These are phyloP conservation scores for Lepus oiostolus DNA, from an alignment of 2,797 vertebrate species.

Conservation along the genomic window DNA sequence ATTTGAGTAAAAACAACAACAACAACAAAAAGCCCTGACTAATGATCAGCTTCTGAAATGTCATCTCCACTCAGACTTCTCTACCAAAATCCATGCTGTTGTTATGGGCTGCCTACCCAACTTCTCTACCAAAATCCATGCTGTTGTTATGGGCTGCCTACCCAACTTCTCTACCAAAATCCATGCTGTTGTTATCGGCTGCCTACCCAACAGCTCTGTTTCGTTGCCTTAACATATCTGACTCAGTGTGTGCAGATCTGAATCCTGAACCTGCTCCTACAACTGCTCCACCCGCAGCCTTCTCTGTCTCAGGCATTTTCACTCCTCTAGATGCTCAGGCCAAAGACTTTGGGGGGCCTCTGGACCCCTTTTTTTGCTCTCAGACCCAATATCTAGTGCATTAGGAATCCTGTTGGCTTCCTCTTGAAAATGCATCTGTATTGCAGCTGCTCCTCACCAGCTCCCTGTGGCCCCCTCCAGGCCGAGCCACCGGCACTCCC, in stretches of 20 bases:
- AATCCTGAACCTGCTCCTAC: not conserved
- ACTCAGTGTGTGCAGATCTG: not conserved
- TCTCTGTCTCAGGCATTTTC: not conserved
- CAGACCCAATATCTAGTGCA: too few relatives aligned
- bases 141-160: too few relatives aligned
- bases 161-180: too few relatives aligned
- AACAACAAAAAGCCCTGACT: too few relatives aligned
- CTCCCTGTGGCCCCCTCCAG: not conserved
- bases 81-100: not conserved
- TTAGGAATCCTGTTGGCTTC: not conserved
- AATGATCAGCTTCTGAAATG: not conserved
- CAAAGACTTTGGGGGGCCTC: not conserved
- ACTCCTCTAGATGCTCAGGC: not conserved
- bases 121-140: too few relatives aligned
- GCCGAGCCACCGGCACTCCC: not conserved
- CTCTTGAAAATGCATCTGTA: not conserved
- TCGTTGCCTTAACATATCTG: not conserved
- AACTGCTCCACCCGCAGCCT: too few relatives aligned
- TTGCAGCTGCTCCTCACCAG: not conserved
- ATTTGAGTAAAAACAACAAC: too few relatives aligned
- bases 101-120: too few relatives aligned
- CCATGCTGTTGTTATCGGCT: too few relatives aligned
- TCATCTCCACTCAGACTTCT: not conserved
- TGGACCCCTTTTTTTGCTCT: too few relatives aligned
- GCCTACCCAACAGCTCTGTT: not conserved